phyloP scores from a whole-genome alignment of 2,888 invertebrate genomes.

The Drosophila colorata region DNA sequence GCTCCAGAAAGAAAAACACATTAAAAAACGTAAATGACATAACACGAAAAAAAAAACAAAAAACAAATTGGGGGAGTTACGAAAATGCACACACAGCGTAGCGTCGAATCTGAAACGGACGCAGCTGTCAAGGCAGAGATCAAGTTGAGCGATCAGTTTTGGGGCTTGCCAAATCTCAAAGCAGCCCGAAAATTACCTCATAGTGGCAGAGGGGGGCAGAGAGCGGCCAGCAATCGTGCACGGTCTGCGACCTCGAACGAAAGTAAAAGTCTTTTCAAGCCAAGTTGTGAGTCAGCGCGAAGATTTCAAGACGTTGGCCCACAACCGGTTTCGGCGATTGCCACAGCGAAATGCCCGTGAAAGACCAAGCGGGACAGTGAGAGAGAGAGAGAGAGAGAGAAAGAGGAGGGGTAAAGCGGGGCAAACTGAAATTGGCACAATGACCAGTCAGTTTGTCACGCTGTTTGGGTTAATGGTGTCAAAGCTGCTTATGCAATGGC shows the following conservation, averaged over 20 bases:
- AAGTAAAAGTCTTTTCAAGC: constrained; percentile 81
- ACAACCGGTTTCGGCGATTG: constrained; percentile 62
- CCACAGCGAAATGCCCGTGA: constrained; percentile 41
- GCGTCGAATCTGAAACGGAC: constrained; percentile 46
- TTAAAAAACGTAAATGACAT: constrained; percentile 47
- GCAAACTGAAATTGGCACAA: constrained; percentile 75
- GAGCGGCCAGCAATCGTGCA: constrained; percentile 25
- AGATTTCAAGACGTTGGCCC: constrained; percentile 58
- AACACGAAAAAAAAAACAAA: constrained; percentile 30
- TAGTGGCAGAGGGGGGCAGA: constrained; percentile 24
- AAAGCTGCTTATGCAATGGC: constrained; percentile 41
- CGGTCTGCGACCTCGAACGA: constrained; percentile 82
- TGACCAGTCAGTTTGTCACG: constrained; percentile 70
- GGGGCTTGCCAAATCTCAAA: constrained; percentile 71
- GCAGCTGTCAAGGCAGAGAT: constrained; percentile 59
- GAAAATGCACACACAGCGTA: constrained; percentile 65
- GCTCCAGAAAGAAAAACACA: constrained; percentile 57
- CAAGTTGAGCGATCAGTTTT: constrained; percentile 65
- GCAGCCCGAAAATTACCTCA: constrained; percentile 70
- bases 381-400: constrained; percentile 11
- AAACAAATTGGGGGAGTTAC: constrained; percentile 45
- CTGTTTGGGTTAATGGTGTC: constrained; percentile 72
- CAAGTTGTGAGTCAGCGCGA: constrained; percentile 60
- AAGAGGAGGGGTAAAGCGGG: constrained; percentile 20
- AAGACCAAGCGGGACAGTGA: not conserved